Percentiles rank a stretch among this genome's conserved stretches.
These are phyloP conservation scores for Campaea margaritaria DNA, from an alignment of 2,888 invertebrate genomes.

Conservation along the genomic window DNA sequence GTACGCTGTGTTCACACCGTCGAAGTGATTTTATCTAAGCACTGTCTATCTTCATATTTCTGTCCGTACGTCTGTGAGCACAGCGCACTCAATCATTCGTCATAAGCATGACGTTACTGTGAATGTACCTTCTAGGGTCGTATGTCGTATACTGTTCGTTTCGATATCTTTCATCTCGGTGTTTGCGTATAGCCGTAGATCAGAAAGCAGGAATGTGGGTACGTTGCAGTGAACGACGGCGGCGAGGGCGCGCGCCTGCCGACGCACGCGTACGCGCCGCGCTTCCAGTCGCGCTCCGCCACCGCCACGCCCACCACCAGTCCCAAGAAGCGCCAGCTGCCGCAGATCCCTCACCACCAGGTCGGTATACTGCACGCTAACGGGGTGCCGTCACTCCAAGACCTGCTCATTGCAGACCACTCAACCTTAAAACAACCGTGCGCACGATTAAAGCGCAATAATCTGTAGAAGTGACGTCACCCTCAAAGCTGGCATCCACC, in stretches of 20 bases:
- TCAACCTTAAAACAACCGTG: too few species aligned
- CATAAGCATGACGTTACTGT: conserved; percentile 51
- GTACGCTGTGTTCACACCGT: conserved; percentile 47
- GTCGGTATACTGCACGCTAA: conserved; percentile 44
- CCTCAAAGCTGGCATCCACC: conserved; percentile 8
- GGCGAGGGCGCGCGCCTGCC: conserved; percentile 73
- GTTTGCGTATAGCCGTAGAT: conserved; percentile 31
- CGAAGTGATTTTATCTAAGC: not conserved
- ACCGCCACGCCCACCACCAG: conserved; percentile 97
- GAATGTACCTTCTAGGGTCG: conserved; percentile 35
- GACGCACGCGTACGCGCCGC: conserved; percentile 86
- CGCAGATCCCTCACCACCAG: conserved; percentile 94
- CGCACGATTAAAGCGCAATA: too few species aligned
- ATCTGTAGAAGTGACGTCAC: conserved; percentile 10
- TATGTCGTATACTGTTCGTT: conserved; percentile 13
- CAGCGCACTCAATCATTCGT: conserved; percentile 41
- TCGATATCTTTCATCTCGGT: conserved; percentile 29
- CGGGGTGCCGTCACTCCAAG: not conserved
- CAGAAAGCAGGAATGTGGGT: conserved; percentile 49
- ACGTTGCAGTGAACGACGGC: conserved; percentile 67
- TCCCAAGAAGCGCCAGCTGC: conserved; percentile 98
- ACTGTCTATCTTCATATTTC: not conserved
- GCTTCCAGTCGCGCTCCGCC: conserved; percentile 94
- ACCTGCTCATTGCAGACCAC: too few species aligned
- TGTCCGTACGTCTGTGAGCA: conserved; percentile 34